Evolutionary conservation across 2,888 invertebrate genomes (phyloP).

Genomic region (Diarsia mendica): DNA sequence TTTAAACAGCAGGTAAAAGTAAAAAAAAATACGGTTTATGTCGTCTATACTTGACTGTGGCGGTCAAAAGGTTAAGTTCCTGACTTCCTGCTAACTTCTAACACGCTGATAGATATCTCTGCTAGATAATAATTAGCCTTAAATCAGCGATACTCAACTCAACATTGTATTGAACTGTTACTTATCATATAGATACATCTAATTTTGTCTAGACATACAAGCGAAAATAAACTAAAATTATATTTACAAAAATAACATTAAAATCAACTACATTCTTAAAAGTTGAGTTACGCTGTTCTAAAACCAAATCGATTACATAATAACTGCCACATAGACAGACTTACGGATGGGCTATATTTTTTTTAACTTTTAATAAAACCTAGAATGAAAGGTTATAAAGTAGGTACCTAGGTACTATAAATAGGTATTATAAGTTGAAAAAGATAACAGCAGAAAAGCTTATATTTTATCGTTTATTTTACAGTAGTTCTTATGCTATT

Average conservation of each 20-base stretch:
- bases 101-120: not conserved
- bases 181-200: not conserved
- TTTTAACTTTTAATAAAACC: not conserved
- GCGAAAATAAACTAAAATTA: slow-evolving; percentile 19
- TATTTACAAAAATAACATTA: slow-evolving; percentile 33
- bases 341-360: not conserved
- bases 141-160: slow-evolving; percentile 37
- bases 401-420: not conserved
- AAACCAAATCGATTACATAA: not conserved
- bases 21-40: too few species aligned
- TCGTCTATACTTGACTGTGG: too few species aligned
- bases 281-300: slow-evolving; percentile 8
- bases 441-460: not conserved
- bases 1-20: too few species aligned
- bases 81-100: not conserved
- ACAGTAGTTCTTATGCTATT: not conserved
- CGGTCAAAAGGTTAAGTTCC: too few species aligned
- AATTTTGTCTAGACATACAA: not conserved
- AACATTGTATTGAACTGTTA: slow-evolving; percentile 3
- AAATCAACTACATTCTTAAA: slow-evolving; percentile 1
- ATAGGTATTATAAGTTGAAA: not conserved
- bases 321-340: not conserved
- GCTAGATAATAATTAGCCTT: not conserved
- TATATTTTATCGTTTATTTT: not conserved
- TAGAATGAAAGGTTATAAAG: not conserved